phyloP scores from a whole-genome alignment of 2,113 vertebrate genomes.

The Callipepla squamata region DNA sequence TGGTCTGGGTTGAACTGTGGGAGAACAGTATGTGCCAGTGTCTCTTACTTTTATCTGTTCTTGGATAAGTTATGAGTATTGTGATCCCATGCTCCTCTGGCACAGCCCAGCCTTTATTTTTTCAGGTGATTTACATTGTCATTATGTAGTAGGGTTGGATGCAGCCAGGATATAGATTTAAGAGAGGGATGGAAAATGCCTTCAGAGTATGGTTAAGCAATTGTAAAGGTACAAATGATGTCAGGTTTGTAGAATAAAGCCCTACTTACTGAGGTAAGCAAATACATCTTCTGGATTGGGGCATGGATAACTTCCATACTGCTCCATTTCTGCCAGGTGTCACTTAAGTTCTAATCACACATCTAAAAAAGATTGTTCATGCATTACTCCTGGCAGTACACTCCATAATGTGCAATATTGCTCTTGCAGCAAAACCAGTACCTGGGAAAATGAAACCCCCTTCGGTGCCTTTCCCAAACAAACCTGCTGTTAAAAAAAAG shows the following conservation, averaged over 20 bases:
- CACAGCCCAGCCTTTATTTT: background rate
- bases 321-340: background rate
- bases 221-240: background rate
- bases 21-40: rapidly evolving
- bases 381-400: background rate
- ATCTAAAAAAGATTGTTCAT: background rate
- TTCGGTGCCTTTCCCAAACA: background rate
- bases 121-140: background rate
- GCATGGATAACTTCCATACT: background rate
- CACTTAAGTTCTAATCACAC: background rate
- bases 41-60: background rate
- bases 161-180: background rate
- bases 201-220: background rate
- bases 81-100: background rate
- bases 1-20: background rate
- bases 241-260: background rate
- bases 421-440: background rate
- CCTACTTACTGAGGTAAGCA: background rate
- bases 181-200: background rate
- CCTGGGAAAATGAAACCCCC: background rate
- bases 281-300: background rate
- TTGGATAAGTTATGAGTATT: background rate
- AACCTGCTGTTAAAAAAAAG: rapidly evolving
- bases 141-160: background rate
- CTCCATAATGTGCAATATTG: background rate